A percentile compares a stretch with the other conserved stretches of the same genome.
Conservation (phyloP, 2,888 invertebrate genomes). For the Cheilosia urbana region DNA sequence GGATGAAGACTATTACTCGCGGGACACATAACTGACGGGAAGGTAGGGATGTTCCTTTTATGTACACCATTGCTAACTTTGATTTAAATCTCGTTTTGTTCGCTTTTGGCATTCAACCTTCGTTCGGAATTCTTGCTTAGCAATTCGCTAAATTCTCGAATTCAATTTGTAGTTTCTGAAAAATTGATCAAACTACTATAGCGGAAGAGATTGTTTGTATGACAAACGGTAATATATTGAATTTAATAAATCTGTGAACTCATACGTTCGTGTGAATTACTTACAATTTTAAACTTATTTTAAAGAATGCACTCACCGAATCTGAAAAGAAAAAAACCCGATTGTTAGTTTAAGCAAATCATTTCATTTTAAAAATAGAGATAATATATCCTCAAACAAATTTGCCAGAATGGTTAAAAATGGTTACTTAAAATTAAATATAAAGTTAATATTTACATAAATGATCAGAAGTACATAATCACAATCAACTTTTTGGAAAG, state of each 20-base stretch:
- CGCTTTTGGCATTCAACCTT: slow-evolving; percentile 45
- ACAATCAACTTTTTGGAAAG: too few relatives aligned
- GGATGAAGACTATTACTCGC: slow-evolving; percentile 64
- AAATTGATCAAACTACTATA: slow-evolving; percentile 24
- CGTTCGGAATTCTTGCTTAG: slow-evolving; percentile 45
- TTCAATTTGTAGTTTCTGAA: slow-evolving; percentile 37
- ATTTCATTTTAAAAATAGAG: too few relatives aligned
- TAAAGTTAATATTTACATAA: too few relatives aligned
- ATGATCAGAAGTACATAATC: too few relatives aligned
- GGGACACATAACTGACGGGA: slow-evolving; percentile 56
- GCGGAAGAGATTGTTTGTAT: neutral
- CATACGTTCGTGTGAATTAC: too few relatives aligned
- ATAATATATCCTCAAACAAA: too few relatives aligned
- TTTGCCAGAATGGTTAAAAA: too few relatives aligned
- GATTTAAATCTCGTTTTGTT: slow-evolving; percentile 57
- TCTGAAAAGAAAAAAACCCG: too few relatives aligned
- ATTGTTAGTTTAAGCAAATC: too few relatives aligned
- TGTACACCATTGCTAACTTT: slow-evolving; percentile 61
- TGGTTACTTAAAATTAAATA: too few relatives aligned
- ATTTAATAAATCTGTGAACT: neutral
- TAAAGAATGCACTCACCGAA: too few relatives aligned
- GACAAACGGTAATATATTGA: neutral
- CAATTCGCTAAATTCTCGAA: slow-evolving; percentile 17
- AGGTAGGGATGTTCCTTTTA: slow-evolving; percentile 42
- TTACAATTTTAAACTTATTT: too few relatives aligned